A percentile compares a stretch with the other conserved stretches of the same genome.
Conservation (phyloP, 2,797 vertebrate species). For the Megaceryle alcyon region DNA sequence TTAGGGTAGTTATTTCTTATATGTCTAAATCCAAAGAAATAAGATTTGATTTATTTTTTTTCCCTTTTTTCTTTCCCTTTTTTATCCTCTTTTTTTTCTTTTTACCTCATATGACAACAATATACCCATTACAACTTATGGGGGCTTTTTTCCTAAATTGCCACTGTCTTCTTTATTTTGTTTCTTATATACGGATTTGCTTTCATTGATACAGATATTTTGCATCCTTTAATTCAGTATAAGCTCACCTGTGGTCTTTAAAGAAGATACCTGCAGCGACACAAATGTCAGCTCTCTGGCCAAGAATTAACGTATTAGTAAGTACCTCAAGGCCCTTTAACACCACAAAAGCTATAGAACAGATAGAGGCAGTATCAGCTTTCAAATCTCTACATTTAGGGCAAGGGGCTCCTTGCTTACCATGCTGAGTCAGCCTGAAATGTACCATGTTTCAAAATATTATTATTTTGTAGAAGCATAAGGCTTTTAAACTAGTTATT, state of each 20-base stretch:
- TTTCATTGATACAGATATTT: background rate
- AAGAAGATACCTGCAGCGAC: background rate
- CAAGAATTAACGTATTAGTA: background rate
- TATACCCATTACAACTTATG: background rate
- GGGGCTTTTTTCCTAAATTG: background rate
- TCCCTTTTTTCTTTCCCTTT: background rate
- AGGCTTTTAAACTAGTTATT: slow-evolving; percentile 49
- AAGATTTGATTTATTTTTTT: background rate
- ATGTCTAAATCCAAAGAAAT: background rate
- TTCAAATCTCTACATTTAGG: background rate
- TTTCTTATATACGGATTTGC: background rate
- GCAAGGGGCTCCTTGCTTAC: background rate
- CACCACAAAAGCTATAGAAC: background rate
- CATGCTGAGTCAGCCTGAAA: background rate
- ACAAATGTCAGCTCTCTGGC: background rate
- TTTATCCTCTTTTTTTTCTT: background rate
- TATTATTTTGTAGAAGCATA: slow-evolving; percentile 21
- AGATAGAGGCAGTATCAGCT: background rate
- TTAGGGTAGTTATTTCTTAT: background rate
- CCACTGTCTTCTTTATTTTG: background rate
- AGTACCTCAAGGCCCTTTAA: background rate
- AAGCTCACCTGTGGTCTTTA: background rate
- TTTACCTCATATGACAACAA: background rate
- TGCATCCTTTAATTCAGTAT: background rate
- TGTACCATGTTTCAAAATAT: background rate